These are phyloP conservation scores for Podarcis raffonei DNA, from an alignment of 2,113 vertebrate species.

Conservation along the genomic window DNA sequence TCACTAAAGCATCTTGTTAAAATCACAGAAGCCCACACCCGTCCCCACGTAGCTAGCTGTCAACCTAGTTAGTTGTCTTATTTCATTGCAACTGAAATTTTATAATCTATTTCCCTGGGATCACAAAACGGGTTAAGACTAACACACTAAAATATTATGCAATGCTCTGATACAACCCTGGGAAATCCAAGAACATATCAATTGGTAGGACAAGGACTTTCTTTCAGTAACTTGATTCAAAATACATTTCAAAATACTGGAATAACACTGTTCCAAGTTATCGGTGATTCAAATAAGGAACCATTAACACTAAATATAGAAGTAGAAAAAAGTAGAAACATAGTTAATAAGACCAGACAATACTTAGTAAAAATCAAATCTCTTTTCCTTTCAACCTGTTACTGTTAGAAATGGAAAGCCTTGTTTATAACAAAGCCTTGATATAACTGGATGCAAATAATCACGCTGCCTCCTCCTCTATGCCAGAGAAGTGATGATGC, in stretches of 20 bases:
- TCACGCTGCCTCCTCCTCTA: not conserved
- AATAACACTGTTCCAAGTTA: not conserved
- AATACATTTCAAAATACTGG: not conserved
- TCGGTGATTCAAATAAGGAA: not conserved
- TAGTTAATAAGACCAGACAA: not conserved
- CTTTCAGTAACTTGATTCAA: not conserved
- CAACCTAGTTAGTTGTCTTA: not conserved
- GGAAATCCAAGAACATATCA: not conserved
- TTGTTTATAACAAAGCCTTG: conserved; percentile 14
- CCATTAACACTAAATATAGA: not conserved
- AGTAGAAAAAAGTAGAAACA: not conserved
- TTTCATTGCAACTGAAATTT: conserved; percentile 11
- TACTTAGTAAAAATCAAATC: conserved; percentile 7
- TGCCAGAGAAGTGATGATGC: not conserved
- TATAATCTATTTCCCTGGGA: not conserved
- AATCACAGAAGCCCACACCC: not conserved
- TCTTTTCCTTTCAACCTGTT: not conserved
- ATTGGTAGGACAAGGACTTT: not conserved
- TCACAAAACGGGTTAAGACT: not conserved
- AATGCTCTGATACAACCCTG: rapidly evolving
- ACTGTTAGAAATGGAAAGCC: not conserved
- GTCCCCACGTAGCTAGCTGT: not conserved
- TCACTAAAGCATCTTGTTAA: not conserved
- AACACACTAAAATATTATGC: not conserved
- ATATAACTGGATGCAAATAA: not conserved